phyloP scores from a whole-genome alignment of 2,797 vertebrate genomes.

The Crenichthys baileyi region DNA sequence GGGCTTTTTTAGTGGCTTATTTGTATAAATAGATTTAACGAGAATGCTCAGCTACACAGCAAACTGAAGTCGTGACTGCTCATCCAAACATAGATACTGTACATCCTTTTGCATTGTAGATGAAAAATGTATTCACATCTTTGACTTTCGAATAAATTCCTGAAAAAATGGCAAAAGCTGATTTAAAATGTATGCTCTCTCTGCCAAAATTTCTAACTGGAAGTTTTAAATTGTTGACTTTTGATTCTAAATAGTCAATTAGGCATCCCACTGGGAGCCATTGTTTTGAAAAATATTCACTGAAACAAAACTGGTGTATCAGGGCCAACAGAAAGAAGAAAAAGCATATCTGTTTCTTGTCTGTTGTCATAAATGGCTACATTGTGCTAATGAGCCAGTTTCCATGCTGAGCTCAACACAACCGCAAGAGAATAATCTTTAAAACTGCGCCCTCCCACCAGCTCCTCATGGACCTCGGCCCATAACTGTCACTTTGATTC shows the following conservation, averaged over 20 bases:
- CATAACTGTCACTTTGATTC: constrained; percentile 61
- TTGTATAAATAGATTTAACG: constrained; percentile 41
- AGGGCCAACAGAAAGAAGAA: constrained; percentile 25
- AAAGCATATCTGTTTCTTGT: constrained; percentile 21
- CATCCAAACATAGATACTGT: neutral
- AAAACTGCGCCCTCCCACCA: constrained; percentile 39
- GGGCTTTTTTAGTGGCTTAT: constrained; percentile 35
- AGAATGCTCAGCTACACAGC: constrained; percentile 7
- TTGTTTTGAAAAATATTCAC: constrained; percentile 47
- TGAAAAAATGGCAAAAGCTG: constrained; percentile 1
- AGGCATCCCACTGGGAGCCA: constrained; percentile 34
- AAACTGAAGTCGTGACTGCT: constrained; percentile 12
- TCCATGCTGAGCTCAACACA: constrained; percentile 23
- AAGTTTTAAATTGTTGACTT: constrained; percentile 58
- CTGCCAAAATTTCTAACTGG: constrained; percentile 40
- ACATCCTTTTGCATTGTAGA: constrained; percentile 1
- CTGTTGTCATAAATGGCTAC: constrained; percentile 29
- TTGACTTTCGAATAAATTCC: constrained; percentile 9
- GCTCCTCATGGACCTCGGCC: constrained; percentile 43
- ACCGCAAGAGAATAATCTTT: constrained; percentile 41
- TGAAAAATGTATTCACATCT: neutral
- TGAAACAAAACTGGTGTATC: constrained; percentile 23
- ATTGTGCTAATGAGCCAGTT: constrained; percentile 64
- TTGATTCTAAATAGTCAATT: constrained; percentile 56
- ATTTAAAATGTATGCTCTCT: constrained; percentile 25